Evolutionary conservation across 2,113 vertebrate genomes (phyloP), one percentile per base, ranked within the genome.

Genomic region (Cinclus cinclus): DNA sequence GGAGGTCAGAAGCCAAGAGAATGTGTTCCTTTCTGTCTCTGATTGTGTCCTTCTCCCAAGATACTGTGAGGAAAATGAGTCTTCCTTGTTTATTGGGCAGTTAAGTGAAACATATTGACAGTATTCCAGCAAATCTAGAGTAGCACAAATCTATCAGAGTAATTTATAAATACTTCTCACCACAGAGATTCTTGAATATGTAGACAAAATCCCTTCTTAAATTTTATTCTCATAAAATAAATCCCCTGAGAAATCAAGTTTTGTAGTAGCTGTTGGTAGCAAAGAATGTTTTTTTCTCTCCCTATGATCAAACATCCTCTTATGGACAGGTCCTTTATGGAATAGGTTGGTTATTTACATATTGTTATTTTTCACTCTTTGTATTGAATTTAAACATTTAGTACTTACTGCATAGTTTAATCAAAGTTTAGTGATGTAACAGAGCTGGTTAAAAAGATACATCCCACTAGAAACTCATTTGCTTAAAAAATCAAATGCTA

Each of bases 401-500:
- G 90, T 96, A 96, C 97, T 97, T 98, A 97, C 95, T 83, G 63
- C 85, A 73, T 53, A 92, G 80, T 95, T 97, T 97, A 96, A 97
- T 97, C 91, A 85, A 97, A 83, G 69, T 94, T 96, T 96, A 95
- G 96, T 95, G 84, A 96, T 85, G 82, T 96, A 95, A 97, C 56
- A 37, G 88, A 96, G 89, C 84, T 97, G 83, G 67, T 95, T 97
- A 94, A 91, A 97, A 96, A 97, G 96, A 97, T 96, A 94, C 55
- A 37, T 76, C 81, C 78, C 59, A 92, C 96, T 93, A 97, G 95
- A 97, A 98, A 97, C 64, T 97, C 96, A 96, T 98, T 97, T 98
- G 97, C 96, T 96, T 97, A 97, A 80, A 96, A 96, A 97, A 97
- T 97, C 97, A 97, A 96, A 95, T 91, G 64, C 90, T 97, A 96